phyloP scores from a whole-genome alignment of 2,113 vertebrate species.

The Pica pica region DNA sequence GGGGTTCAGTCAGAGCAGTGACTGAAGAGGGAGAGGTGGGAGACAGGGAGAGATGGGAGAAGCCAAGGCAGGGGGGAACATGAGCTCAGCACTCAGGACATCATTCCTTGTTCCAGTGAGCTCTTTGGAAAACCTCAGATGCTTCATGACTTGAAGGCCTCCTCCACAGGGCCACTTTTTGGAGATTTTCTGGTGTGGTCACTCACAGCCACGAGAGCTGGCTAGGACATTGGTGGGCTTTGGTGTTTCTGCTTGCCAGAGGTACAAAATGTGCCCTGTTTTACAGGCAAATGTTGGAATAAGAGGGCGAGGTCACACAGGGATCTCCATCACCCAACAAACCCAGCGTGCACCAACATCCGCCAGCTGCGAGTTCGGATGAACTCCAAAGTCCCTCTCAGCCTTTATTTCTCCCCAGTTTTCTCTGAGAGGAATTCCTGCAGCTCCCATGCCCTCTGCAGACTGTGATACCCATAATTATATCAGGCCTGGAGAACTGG shows the following conservation, averaged over 20 bases:
- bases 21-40: not conserved
- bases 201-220: rapidly evolving
- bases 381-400: not conserved
- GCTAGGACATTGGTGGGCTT: rapidly evolving
- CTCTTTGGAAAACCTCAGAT: not conserved
- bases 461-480: not conserved
- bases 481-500: not conserved
- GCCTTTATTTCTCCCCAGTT: not conserved
- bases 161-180: not conserved
- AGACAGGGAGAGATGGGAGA: not conserved
- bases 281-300: not conserved
- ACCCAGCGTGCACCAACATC: rapidly evolving
- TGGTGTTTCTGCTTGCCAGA: not conserved
- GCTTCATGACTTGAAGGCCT: not conserved
- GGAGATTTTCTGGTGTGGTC: not conserved
- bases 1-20: not conserved
- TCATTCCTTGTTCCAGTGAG: rapidly evolving
- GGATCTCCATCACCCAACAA: not conserved
- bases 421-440: not conserved
- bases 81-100: not conserved
- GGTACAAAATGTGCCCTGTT: rapidly evolving
- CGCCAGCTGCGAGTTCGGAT: not conserved
- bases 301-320: not conserved
- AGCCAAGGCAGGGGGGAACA: not conserved
- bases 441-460: not conserved